Evolutionary conservation across 37 sponge, comb jelly and placozoan genomes (phyloP).

Genomic region (Hexactinellida sp.): DNA sequence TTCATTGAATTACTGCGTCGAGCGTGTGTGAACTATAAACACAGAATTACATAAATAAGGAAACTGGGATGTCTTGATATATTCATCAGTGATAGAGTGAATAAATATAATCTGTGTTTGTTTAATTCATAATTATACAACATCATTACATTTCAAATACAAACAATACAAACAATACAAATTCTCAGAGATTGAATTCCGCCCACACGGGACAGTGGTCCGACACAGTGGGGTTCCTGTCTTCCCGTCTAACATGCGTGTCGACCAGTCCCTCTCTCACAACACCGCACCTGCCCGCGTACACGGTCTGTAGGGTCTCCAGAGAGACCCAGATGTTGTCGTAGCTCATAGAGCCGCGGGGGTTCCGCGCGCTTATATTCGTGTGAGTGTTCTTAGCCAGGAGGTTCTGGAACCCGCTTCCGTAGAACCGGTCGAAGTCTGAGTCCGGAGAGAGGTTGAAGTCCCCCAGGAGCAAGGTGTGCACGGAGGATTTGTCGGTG

Average conservation of each 20-base stretch:
- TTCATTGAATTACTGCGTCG: no score
- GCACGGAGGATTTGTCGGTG: not conserved
- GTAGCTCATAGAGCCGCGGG: not conserved
- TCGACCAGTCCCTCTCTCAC: conserved; percentile 4
- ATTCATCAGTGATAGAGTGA: no score
- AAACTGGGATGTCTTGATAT: no score
- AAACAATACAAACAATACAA: not conserved
- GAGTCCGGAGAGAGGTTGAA: not conserved
- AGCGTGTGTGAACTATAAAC: no score
- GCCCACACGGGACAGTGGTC: conserved; percentile 12
- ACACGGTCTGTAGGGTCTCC: not conserved
- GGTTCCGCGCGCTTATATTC: not conserved
- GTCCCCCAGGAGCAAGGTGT: not conserved
- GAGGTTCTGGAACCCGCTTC: not conserved
- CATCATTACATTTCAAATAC: no score
- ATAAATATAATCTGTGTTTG: no score
- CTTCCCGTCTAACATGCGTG: not conserved
- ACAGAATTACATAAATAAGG: no score
- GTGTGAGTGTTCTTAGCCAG: not conserved
- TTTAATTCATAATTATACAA: not conserved
- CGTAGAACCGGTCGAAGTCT: not conserved
- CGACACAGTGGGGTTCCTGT: not conserved
- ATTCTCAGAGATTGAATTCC: not conserved
- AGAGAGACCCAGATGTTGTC: not conserved
- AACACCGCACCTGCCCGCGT: not conserved